A percentile compares a stretch with the other conserved stretches of the same genome.
These are phyloP conservation scores for Arion vulgaris DNA, from an alignment of 1,140 invertebrate species.

Conservation along the genomic window DNA sequence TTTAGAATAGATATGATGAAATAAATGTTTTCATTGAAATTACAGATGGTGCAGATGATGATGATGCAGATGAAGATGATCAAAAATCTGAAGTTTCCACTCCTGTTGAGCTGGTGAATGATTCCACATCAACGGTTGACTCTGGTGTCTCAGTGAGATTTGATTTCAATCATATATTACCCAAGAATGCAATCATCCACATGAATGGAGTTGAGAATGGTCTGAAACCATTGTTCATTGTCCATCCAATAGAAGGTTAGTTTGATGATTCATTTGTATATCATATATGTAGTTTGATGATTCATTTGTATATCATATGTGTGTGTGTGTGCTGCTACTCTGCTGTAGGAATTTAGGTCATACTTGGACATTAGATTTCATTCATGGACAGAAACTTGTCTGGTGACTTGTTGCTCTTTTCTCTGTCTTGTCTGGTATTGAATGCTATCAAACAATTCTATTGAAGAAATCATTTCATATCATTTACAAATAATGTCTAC, in stretches of 20 bases:
- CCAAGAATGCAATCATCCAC: slow-evolving; percentile 72
- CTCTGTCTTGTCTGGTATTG: no score
- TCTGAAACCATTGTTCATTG: slow-evolving; percentile 79
- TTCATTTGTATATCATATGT: no score
- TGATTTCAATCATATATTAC: slow-evolving; percentile 73
- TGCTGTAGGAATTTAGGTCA: no score
- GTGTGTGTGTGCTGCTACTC: no score
- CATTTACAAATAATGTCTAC: no score
- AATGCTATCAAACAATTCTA: no score
- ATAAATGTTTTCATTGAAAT: neutral
- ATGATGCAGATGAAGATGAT: slow-evolving; percentile 16
- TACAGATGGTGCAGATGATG: slow-evolving; percentile 14
- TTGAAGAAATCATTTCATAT: no score
- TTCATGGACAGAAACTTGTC: no score
- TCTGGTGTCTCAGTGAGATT: slow-evolving; percentile 32
- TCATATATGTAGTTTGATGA: no score
- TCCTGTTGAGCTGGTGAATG: slow-evolving; percentile 8
- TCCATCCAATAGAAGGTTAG: slow-evolving; percentile 95
- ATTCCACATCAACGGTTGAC: neutral
- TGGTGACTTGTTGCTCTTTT: no score
- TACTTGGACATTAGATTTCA: no score
- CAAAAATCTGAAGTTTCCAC: slow-evolving; percentile 5
- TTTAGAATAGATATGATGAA: no score
- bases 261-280: slow-evolving; percentile 64
- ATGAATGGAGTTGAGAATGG: slow-evolving; percentile 72